A percentile compares a stretch with the other conserved stretches of the same genome.
Conservation (phyloP, 2,797 vertebrate species). For the Semotilus atromaculatus region DNA sequence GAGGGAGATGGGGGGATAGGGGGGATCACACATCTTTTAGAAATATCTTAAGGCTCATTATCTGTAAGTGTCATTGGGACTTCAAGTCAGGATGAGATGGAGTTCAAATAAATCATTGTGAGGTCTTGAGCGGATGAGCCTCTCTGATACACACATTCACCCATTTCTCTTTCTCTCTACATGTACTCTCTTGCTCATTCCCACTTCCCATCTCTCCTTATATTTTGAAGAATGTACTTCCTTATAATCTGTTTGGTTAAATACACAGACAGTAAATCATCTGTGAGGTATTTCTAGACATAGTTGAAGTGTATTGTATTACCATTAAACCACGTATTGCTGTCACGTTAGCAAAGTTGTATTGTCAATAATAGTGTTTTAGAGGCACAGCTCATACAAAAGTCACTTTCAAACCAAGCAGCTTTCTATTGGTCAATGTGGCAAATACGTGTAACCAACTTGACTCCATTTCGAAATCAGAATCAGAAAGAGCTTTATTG, state of each 20-base stretch:
- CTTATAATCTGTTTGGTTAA: conserved; percentile 54
- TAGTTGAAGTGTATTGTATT: conserved; percentile 55
- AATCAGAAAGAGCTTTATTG: too few species aligned
- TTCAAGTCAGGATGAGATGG: conserved; percentile 61
- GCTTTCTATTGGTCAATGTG: background rate
- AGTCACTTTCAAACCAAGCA: background rate
- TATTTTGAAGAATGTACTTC: conserved; percentile 53
- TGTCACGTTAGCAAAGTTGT: background rate
- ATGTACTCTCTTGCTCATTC: background rate
- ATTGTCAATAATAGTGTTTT: background rate
- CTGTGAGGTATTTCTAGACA: conserved; percentile 63
- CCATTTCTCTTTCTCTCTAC: conserved; percentile 34
- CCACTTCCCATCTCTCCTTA: conserved; percentile 7
- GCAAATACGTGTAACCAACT: background rate
- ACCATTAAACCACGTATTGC: conserved; percentile 55
- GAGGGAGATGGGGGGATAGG: conserved; percentile 9
- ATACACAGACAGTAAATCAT: conserved; percentile 52
- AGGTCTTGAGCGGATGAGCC: conserved; percentile 67
- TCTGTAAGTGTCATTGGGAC: conserved; percentile 71
- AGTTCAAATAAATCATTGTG: conserved; percentile 64
- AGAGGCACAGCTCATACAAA: background rate
- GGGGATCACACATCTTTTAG: conserved; percentile 66
- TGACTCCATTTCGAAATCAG: background rate
- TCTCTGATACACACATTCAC: conserved; percentile 57
- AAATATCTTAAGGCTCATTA: conserved; percentile 78